These are phyloP conservation scores for Kryphioiulus occultus DNA, from an alignment of 2,888 invertebrate genomes.

Conservation along the genomic window DNA sequence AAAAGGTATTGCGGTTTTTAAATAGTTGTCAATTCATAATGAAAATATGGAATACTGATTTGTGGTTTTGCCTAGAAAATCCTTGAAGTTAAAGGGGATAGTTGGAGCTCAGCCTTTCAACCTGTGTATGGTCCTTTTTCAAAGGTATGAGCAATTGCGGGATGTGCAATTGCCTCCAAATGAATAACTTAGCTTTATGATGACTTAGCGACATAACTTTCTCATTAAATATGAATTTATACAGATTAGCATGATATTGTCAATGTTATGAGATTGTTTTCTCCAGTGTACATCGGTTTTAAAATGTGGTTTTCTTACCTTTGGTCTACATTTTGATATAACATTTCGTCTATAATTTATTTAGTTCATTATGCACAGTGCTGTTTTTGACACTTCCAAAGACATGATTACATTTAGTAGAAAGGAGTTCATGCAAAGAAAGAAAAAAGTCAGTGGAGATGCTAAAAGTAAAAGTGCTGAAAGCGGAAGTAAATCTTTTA, in stretches of 20 bases:
- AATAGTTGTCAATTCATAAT: not conserved
- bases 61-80: not conserved
- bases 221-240: not conserved
- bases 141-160: no score
- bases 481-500: not conserved
- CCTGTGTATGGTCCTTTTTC: not conserved
- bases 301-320: not conserved
- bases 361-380: not conserved
- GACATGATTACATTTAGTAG: not conserved
- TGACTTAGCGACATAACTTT: not conserved
- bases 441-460: not conserved
- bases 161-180: no score
- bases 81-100: not conserved
- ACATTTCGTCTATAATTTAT: not conserved
- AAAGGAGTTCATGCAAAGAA: not conserved
- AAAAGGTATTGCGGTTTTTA: not conserved
- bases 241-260: not conserved
- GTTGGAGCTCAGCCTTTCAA: not conserved
- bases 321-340: no score
- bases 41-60: not conserved
- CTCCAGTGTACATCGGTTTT: not conserved
- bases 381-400: not conserved
- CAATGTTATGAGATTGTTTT: not conserved
- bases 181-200: not conserved
- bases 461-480: not conserved